Conservation (phyloP, 1,140 invertebrate species). For the Chymomyza costata region DNA sequence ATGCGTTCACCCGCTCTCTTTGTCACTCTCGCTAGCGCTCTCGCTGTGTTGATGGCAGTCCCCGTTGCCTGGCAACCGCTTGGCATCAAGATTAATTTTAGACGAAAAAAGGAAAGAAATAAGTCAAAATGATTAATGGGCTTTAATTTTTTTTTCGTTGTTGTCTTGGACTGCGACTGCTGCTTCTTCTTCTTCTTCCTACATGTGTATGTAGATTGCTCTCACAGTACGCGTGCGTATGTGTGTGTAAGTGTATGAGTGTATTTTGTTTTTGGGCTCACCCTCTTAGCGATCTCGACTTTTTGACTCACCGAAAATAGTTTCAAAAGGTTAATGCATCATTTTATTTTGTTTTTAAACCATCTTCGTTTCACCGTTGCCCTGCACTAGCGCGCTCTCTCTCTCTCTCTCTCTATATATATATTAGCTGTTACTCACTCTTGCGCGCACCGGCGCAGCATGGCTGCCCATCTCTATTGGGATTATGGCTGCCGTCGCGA, state of each 20-base stretch:
- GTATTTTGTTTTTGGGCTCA: not conserved
- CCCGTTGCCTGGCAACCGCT: conserved; percentile 47
- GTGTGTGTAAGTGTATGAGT: not conserved
- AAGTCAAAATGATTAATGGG: conserved; percentile 74
- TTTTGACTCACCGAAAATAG: too few species aligned
- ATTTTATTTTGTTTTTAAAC: too few species aligned
- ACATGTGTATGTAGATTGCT: not conserved
- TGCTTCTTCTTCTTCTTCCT: conserved; percentile 8
- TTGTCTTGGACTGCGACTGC: too few species aligned
- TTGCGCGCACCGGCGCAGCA: too few species aligned
- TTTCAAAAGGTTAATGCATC: too few species aligned
- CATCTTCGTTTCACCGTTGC: conserved; percentile 6
- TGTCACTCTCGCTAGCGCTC: conserved; percentile 11
- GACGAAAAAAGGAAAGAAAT: conserved; percentile 72
- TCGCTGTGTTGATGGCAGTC: conserved; percentile 21
- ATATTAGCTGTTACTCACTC: too few species aligned
- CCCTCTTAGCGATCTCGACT: too few species aligned
- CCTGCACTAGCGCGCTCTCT: conserved; percentile 10
- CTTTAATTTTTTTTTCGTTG: conserved; percentile 61
- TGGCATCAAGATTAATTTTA: conserved; percentile 74
- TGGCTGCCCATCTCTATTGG: too few species aligned
- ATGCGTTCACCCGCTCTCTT: conserved; percentile 14
- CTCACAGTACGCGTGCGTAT: not conserved
- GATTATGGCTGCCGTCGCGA: too few species aligned
- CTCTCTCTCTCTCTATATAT: conserved; percentile 4